Conservation (phyloP, 2,797 vertebrate genomes). For the Artibeus jamaicensis region DNA sequence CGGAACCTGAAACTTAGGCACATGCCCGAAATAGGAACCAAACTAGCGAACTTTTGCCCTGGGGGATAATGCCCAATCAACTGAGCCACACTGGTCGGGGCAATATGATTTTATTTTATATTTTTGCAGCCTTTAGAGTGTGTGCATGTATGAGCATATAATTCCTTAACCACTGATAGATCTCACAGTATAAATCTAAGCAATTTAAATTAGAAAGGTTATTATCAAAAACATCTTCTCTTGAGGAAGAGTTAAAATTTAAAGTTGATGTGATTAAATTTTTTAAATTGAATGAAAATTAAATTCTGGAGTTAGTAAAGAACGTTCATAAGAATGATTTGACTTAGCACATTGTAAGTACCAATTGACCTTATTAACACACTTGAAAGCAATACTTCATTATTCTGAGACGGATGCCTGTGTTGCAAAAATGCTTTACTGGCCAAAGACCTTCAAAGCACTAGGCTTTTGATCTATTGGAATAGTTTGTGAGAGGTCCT, state of each 20-base stretch:
- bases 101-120: neutral
- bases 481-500: neutral
- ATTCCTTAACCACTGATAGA: neutral
- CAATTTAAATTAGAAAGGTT: neutral
- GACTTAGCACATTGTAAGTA: neutral
- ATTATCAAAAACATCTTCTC: neutral
- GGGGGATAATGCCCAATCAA: neutral
- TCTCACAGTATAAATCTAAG: neutral
- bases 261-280: neutral
- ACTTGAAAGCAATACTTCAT: conserved; percentile 1
- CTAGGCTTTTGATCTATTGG: neutral
- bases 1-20: neutral
- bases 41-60: neutral
- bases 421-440: neutral
- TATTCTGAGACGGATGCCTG: neutral
- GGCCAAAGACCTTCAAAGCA: neutral
- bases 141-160: neutral
- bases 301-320: neutral
- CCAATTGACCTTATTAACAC: conserved; percentile 37
- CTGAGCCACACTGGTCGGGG: neutral
- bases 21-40: neutral
- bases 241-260: neutral
- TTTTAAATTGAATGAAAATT: conserved; percentile 9
- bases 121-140: neutral
- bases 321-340: neutral